Percentiles rank a stretch among this genome's conserved stretches.
These are phyloP conservation scores for Pseudopleuronectes americanus DNA, from an alignment of 2,797 vertebrate genomes.

Conservation along the genomic window DNA sequence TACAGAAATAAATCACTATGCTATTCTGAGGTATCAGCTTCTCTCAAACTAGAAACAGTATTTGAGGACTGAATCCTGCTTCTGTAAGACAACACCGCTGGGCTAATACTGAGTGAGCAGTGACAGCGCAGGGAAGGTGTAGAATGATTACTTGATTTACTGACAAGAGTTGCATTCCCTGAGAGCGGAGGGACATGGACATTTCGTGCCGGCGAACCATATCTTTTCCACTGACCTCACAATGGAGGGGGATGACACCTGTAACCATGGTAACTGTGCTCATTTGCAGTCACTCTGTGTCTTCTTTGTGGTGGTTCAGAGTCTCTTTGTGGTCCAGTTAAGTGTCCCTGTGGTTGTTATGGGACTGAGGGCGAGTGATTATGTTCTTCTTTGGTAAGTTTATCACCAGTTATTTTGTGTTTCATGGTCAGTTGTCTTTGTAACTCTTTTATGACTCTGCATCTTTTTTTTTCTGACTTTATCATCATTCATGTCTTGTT, in stretches of 20 bases:
- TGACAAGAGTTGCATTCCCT: background rate
- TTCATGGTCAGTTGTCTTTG: background rate
- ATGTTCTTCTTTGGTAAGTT: no score
- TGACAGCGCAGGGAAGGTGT: background rate
- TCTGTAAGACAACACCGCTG: no score
- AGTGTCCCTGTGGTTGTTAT: background rate
- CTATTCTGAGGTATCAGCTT: background rate
- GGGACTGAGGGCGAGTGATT: no score
- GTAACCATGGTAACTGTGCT: slow-evolving; percentile 5
- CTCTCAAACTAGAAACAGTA: background rate
- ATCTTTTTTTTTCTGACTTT: background rate
- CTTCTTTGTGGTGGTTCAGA: background rate
- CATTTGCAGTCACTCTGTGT: background rate
- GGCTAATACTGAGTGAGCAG: background rate
- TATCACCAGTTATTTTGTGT: no score
- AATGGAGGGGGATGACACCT: slow-evolving; percentile 1
- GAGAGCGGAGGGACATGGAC: background rate
- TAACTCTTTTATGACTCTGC: background rate
- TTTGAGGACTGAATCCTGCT: no score
- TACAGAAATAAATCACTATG: no score
- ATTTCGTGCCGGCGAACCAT: background rate
- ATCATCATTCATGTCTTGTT: background rate
- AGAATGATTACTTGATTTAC: background rate
- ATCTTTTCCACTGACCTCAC: background rate
- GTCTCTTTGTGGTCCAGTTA: background rate